phyloP scores from a whole-genome alignment of 2,113 vertebrate genomes.

The Cygnus atratus region DNA sequence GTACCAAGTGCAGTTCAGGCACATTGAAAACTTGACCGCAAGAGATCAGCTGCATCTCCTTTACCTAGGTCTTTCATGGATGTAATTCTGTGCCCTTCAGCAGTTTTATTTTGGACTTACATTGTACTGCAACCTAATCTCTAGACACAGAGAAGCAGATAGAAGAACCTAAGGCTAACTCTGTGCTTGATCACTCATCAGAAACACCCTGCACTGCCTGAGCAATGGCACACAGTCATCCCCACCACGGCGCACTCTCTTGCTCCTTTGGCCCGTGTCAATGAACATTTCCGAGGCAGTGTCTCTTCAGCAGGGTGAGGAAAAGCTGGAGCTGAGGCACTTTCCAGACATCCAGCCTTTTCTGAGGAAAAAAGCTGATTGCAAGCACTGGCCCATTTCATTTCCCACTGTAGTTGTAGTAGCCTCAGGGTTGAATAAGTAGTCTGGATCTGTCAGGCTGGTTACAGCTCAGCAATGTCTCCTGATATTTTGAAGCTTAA shows the following conservation, averaged over 20 bases:
- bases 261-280: not conserved
- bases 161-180: not conserved
- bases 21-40: not conserved
- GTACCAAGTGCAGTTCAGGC: not conserved
- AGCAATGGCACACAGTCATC: not conserved
- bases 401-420: not conserved
- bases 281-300: not conserved
- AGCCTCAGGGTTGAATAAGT: not conserved
- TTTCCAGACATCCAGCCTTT: not conserved
- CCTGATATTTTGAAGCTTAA: not conserved
- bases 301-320: not conserved
- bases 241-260: rapidly evolving
- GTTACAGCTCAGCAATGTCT: not conserved
- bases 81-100: not conserved
- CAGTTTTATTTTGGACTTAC: not conserved
- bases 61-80: not conserved
- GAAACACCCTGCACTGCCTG: rapidly evolving
- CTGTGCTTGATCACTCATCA: not conserved
- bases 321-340: not conserved
- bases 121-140: not conserved
- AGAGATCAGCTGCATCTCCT: not conserved
- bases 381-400: not conserved
- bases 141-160: not conserved
- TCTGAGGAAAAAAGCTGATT: not conserved
- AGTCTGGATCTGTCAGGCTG: not conserved